Evolutionary conservation across 2,113 vertebrate genomes (phyloP).

Genomic region (Lagopus muta): DNA sequence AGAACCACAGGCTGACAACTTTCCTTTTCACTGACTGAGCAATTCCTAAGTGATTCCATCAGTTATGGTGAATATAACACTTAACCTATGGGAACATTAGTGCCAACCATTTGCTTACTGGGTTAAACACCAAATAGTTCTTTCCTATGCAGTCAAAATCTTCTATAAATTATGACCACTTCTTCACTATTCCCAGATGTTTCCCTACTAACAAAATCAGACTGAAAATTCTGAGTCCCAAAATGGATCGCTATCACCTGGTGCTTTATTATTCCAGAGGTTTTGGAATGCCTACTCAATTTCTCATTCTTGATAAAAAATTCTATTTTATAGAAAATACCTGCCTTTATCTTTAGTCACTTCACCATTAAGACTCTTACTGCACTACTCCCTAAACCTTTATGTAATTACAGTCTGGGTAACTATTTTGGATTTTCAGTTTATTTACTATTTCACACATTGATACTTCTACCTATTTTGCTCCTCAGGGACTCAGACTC

Average conservation of each 20-base stretch:
- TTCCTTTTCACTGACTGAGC: background rate
- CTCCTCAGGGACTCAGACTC: background rate
- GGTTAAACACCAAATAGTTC: background rate
- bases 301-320: background rate
- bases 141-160: background rate
- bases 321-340: background rate
- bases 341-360: background rate
- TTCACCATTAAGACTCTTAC: background rate
- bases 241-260: background rate
- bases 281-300: background rate
- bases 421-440: background rate
- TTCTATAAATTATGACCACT: background rate
- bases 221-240: background rate
- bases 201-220: background rate
- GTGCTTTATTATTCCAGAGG: background rate
- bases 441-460: background rate
- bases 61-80: background rate
- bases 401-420: background rate
- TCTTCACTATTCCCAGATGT: background rate
- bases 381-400: background rate
- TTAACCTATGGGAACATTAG: background rate
- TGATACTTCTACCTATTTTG: background rate
- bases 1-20: background rate
- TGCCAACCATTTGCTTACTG: background rate
- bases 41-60: background rate